Percentiles rank a stretch among this genome's conserved stretches.
Evolutionary conservation across 2,113 vertebrate genomes (phyloP).

Genomic region (Hypocryptadius cinnamomeus): DNA sequence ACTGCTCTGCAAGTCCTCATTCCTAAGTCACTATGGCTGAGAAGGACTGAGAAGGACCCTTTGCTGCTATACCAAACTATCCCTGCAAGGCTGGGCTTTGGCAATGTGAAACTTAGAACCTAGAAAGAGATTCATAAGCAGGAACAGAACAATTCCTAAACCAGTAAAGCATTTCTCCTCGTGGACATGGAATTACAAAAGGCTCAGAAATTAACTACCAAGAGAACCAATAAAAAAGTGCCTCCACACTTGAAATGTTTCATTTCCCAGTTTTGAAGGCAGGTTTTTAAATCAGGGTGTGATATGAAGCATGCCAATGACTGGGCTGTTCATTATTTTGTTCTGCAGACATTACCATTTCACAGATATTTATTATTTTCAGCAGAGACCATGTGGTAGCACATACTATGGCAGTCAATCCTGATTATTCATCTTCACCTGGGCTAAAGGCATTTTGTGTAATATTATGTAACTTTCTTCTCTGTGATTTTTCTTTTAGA

Average conservation of each 20-base stretch:
- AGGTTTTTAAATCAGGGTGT: neutral
- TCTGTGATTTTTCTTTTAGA: neutral
- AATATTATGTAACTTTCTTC: neutral
- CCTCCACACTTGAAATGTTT: neutral
- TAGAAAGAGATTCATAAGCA: neutral
- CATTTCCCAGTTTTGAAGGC: neutral
- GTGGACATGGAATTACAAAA: neutral
- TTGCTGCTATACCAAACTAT: neutral
- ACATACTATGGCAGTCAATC: neutral
- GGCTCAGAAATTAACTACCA: neutral
- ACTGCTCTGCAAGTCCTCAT: rapidly evolving
- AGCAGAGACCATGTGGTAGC: neutral
- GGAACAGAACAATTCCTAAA: neutral
- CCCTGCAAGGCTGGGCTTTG: neutral
- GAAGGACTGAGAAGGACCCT: neutral
- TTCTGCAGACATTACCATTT: neutral
- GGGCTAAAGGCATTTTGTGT: neutral
- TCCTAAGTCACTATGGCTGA: neutral
- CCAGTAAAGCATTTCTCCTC: neutral
- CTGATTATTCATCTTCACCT: neutral
- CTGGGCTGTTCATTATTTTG: neutral
- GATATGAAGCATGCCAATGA: neutral
- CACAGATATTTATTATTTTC: neutral
- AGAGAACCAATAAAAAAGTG: neutral
- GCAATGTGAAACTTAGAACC: neutral